Conservation (phyloP, 2,797 vertebrate species). For the Sebastes variabilis region DNA sequence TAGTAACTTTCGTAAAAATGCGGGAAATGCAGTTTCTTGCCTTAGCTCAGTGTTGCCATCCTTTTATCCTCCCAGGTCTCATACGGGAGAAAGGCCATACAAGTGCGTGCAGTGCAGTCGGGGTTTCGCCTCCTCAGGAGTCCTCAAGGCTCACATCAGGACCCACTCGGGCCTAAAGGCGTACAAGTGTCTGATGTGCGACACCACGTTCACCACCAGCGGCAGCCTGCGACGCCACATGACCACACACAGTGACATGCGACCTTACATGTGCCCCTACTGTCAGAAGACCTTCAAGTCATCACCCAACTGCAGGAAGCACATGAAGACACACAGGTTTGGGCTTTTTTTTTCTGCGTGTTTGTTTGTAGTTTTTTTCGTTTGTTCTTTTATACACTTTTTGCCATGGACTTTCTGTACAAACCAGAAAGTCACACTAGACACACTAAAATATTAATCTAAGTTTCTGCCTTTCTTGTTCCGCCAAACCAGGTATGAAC, state of each 20-base stretch:
- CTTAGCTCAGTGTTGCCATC: neutral
- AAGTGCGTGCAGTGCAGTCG: conserved; percentile 97
- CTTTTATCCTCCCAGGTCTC: conserved; percentile 84
- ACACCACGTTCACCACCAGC: conserved; percentile 96
- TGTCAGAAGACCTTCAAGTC: conserved; percentile 99
- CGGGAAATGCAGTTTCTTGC: neutral
- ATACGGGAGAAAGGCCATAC: conserved; percentile 97
- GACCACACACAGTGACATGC: conserved; percentile 95
- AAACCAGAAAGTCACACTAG: neutral
- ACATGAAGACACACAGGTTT: conserved; percentile 99
- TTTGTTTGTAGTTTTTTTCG: accelerated
- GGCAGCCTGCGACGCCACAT: conserved; percentile 96
- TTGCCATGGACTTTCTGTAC: neutral
- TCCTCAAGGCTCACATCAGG: conserved; percentile 95
- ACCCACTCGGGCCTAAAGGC: conserved; percentile 97
- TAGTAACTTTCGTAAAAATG: neutral
- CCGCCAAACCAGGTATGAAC: conserved; percentile 87
- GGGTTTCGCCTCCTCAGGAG: conserved; percentile 97
- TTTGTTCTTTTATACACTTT: neutral
- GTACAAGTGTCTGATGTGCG: conserved; percentile 94
- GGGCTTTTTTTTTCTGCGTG: neutral
- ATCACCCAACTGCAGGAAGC: conserved; percentile 96
- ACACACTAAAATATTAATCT: neutral
- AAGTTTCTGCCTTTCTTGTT: neutral
- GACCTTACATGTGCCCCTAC: conserved; percentile 99